Evolutionary conservation across 53 echinoderm and acorn worm genomes (phyloP).

Genomic region (Zoroaster sp.): DNA sequence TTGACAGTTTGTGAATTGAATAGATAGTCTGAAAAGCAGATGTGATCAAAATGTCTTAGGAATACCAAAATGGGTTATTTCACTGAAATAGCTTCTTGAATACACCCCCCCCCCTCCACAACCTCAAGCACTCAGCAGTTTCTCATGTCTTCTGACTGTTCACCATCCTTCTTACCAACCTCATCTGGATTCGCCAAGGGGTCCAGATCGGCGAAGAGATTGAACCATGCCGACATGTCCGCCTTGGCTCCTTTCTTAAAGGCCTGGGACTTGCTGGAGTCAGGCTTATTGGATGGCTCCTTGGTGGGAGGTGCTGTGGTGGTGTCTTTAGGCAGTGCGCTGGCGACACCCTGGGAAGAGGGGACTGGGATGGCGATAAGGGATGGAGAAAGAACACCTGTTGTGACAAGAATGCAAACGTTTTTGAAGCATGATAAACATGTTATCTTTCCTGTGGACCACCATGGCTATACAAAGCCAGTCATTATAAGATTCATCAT

Average conservation of each 20-base stretch:
- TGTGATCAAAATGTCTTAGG: too few relatives aligned
- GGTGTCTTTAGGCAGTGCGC: not conserved
- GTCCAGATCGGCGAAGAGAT: constrained; percentile 96
- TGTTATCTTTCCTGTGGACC: too few relatives aligned
- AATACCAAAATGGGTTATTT: too few relatives aligned
- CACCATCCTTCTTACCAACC: constrained; percentile 79
- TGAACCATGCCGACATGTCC: constrained; percentile 99
- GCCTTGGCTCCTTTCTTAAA: constrained; percentile 89
- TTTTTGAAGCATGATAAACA: not conserved
- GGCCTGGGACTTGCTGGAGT: constrained; percentile 94
- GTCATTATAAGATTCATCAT: not conserved
- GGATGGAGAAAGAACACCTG: constrained; percentile 35
- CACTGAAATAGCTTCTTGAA: too few relatives aligned
- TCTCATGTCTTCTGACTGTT: constrained; percentile 61
- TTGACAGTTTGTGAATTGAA: too few relatives aligned
- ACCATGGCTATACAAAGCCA: too few relatives aligned
- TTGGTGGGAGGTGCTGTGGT: not conserved
- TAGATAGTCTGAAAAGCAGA: too few relatives aligned
- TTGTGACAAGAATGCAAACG: not conserved
- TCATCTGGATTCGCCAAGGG: constrained; percentile 95
- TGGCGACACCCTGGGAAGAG: constrained; percentile 40
- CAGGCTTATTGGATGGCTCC: constrained; percentile 62
- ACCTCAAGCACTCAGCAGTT: constrained; percentile 60
- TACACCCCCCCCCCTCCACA: too few relatives aligned
- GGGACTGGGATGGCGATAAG: constrained; percentile 40